phyloP scores from a whole-genome alignment of 2,113 vertebrate species.

The Paradisaea rubra region DNA sequence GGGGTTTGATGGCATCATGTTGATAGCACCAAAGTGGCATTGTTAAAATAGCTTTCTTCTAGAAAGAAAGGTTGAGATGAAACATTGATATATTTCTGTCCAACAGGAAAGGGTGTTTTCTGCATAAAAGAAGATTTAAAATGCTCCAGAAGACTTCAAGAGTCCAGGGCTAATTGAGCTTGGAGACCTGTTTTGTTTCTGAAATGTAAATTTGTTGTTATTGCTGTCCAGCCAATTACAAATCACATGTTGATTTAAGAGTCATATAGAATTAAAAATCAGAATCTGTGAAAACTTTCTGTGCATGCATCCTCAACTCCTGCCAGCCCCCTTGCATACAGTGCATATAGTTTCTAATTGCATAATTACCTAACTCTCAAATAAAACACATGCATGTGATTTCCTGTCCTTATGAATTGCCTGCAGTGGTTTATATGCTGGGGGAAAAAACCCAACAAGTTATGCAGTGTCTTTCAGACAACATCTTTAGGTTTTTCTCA shows the following conservation, averaged over 20 bases:
- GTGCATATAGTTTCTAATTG: neutral
- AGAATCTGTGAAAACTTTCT: neutral
- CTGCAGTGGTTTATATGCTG: neutral
- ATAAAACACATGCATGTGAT: neutral
- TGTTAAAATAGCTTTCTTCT: neutral
- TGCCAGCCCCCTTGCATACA: neutral
- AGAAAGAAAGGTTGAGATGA: neutral
- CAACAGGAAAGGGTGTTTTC: neutral
- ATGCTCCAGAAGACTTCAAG: neutral
- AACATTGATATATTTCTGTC: neutral
- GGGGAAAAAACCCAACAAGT: rapidly evolving
- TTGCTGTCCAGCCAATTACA: neutral
- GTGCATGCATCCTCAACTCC: neutral
- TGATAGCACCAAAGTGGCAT: neutral
- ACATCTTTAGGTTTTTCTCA: neutral
- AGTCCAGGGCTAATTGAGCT: neutral
- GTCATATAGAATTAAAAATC: neutral
- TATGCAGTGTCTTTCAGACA: neutral
- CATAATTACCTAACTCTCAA: neutral
- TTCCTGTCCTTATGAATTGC: neutral
- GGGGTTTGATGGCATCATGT: neutral
- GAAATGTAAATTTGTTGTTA: neutral
- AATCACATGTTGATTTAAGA: neutral
- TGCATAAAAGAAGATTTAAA: neutral
- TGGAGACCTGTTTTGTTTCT: neutral